A percentile compares a stretch with the other conserved stretches of the same genome.
phyloP scores from a whole-genome alignment of 35 echinoderm and acorn worm genomes.

The Apostichopus parvimensis region DNA sequence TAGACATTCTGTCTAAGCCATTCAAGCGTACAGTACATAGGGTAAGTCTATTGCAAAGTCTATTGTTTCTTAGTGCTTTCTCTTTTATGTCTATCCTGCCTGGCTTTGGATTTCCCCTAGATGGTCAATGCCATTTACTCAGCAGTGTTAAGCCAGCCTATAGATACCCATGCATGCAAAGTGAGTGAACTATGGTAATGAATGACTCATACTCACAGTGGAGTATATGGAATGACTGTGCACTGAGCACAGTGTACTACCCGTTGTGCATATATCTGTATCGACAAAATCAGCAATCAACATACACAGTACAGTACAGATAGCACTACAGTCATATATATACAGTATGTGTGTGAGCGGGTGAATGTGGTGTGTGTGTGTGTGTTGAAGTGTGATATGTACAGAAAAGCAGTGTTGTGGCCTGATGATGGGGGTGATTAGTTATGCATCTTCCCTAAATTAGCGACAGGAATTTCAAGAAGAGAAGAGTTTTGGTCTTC shows the following conservation, averaged over 20 bases:
- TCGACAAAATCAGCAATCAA: not conserved
- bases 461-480: not conserved
- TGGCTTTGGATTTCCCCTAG: slow-evolving; percentile 1
- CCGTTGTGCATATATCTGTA: not conserved
- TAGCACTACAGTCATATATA: not conserved
- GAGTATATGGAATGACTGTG: not conserved
- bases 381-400: not conserved
- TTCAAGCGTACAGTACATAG: too few species aligned
- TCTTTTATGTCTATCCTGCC: too few species aligned
- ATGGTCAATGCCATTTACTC: slow-evolving; percentile 25
- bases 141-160: not conserved
- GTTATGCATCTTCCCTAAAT: slow-evolving; percentile 7
- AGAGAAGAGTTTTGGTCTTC: not conserved
- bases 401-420: not conserved
- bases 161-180: not conserved
- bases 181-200: slow-evolving; percentile 45
- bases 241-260: not conserved
- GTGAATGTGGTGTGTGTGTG: not conserved
- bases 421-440: slow-evolving; percentile 4
- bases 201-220: slow-evolving; percentile 21
- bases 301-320: too few species aligned
- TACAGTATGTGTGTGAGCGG: not conserved
- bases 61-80: too few species aligned
- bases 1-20: too few species aligned
- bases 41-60: too few species aligned